These are phyloP conservation scores for Coreoperca whiteheadi DNA, from an alignment of 2,113 vertebrate species.

Conservation along the genomic window DNA sequence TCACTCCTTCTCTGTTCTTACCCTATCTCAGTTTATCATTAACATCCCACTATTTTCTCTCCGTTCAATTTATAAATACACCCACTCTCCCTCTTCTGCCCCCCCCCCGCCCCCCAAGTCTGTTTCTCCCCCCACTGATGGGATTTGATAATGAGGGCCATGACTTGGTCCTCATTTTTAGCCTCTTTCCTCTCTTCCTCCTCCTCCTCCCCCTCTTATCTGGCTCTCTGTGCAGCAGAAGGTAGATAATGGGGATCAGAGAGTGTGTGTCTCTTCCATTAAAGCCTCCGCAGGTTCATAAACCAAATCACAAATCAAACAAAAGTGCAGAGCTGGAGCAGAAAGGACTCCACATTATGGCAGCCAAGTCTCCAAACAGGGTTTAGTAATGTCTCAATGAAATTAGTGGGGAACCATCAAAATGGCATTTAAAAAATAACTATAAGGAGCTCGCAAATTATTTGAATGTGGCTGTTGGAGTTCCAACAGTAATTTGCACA, in stretches of 20 bases:
- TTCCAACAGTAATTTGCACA: slow-evolving; percentile 41
- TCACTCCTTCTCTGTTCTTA: slow-evolving; percentile 50
- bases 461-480: slow-evolving; percentile 37
- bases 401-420: slow-evolving; percentile 47
- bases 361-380: slow-evolving; percentile 49
- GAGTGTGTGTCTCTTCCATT: slow-evolving; percentile 74
- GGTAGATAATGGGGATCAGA: slow-evolving; percentile 78
- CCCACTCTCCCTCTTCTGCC: background rate
- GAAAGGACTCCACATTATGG: slow-evolving; percentile 53
- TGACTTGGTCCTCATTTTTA: slow-evolving; percentile 65
- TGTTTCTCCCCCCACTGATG: slow-evolving; percentile 38
- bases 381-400: slow-evolving; percentile 54
- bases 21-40: slow-evolving; percentile 56
- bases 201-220: slow-evolving; percentile 63
- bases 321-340: slow-evolving; percentile 69
- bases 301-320: slow-evolving; percentile 80
- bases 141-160: slow-evolving; percentile 70
- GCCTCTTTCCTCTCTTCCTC: slow-evolving; percentile 59
- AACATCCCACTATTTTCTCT: slow-evolving; percentile 53
- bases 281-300: slow-evolving; percentile 74
- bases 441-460: slow-evolving; percentile 30
- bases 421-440: slow-evolving; percentile 60
- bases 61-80: slow-evolving; percentile 38
- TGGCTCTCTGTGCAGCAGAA: slow-evolving; percentile 66
- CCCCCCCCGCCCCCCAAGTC: slow-evolving; percentile 2